These are phyloP conservation scores for Alouatta palliata DNA, from an alignment of 2,113 vertebrate genomes.

Conservation along the genomic window DNA sequence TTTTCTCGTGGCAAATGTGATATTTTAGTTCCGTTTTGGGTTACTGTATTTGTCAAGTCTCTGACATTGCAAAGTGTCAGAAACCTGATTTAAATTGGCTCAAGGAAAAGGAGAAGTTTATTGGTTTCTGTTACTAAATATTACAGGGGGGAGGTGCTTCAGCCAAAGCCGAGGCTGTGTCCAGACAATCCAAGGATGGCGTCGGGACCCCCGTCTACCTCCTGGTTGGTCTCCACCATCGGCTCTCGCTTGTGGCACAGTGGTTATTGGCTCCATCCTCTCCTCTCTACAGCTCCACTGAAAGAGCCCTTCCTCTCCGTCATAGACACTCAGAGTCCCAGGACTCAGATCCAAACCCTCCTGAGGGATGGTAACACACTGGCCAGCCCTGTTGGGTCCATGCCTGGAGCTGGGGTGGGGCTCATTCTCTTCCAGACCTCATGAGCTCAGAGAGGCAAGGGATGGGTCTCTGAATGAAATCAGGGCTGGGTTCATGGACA, in stretches of 20 bases:
- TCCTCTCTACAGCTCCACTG: not conserved
- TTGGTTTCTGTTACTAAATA: not conserved
- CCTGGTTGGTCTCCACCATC: not conserved
- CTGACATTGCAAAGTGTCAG: not conserved
- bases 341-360: not conserved
- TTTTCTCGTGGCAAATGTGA: constrained; percentile 29
- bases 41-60: constrained; percentile 33
- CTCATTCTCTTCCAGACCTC: not conserved
- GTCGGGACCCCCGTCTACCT: rapidly evolving
- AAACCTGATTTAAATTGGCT: not conserved
- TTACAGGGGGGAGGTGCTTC: not conserved
- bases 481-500: rapidly evolving
- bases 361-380: no score
- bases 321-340: not conserved
- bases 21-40: constrained; percentile 14
- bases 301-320: not conserved
- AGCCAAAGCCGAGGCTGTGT: not conserved
- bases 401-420: not conserved
- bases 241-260: not conserved
- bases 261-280: not conserved
- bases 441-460: no score
- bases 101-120: not conserved
- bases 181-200: rapidly evolving
- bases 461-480: not conserved
- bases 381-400: not conserved